Evolutionary conservation across 2,113 vertebrate genomes (phyloP).

Genomic region (Pachycephala philippinensis): DNA sequence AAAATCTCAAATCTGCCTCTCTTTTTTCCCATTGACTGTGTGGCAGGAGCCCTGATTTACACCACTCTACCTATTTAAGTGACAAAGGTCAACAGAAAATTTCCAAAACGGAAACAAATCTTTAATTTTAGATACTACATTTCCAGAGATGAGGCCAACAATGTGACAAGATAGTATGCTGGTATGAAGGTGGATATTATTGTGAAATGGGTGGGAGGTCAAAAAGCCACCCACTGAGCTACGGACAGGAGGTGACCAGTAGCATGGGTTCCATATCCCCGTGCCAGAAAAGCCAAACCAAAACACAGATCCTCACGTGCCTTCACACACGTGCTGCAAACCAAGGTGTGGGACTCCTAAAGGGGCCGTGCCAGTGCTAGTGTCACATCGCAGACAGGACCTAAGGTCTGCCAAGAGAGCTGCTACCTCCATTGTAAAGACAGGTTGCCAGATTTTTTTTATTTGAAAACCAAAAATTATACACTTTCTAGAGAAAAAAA

Average conservation of each 20-base stretch:
- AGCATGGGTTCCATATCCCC: not conserved
- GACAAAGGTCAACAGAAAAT: constrained; percentile 63
- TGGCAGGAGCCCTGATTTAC: constrained; percentile 24
- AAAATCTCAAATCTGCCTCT: not conserved
- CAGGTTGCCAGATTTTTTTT: not conserved
- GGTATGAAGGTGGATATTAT: not conserved
- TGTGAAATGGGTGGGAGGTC: constrained; percentile 23
- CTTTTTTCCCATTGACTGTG: not conserved
- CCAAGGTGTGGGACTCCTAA: not conserved
- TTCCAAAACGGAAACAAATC: constrained; percentile 68
- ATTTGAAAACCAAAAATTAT: not conserved
- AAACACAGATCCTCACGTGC: constrained; percentile 33
- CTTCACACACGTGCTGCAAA: not conserved
- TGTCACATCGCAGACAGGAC: not conserved
- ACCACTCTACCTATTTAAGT: not conserved
- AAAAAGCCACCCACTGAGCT: constrained; percentile 5
- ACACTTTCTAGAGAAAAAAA: not conserved
- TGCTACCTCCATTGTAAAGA: not conserved
- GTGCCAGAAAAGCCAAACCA: constrained; percentile 25
- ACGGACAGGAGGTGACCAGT: not conserved
- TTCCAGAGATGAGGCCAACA: constrained; percentile 66
- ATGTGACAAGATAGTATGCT: constrained; percentile 24
- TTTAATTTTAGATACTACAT: constrained; percentile 69
- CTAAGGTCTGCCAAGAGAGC: not conserved
- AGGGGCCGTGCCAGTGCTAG: not conserved